phyloP scores from a whole-genome alignment of 1,140 invertebrate genomes.

The Drosophila subpulchrella region DNA sequence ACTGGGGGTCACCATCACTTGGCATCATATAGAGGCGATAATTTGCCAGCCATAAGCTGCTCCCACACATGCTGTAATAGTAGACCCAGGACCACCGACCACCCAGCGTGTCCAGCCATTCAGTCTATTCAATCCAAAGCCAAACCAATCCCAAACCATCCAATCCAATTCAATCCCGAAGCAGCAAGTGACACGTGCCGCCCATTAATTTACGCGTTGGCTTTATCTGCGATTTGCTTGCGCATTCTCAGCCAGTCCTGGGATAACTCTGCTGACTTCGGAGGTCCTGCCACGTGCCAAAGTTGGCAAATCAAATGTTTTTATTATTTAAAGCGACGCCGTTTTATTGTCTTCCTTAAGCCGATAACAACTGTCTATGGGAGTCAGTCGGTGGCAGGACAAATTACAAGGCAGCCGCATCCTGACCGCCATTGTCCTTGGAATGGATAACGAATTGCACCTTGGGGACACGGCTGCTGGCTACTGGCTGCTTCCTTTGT shows the following conservation, averaged over 20 bases:
- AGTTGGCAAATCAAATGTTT: conserved; percentile 80
- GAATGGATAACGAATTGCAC: conserved; percentile 79
- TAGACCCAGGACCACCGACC: conserved; percentile 55
- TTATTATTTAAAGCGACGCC: conserved; percentile 80
- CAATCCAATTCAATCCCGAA: conserved; percentile 22
- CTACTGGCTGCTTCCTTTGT: conserved; percentile 37
- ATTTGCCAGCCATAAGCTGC: conserved; percentile 70
- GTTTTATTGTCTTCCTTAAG: conserved; percentile 71
- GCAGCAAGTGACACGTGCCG: conserved; percentile 65
- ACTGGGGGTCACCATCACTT: conserved; percentile 36
- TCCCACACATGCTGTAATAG: conserved; percentile 41
- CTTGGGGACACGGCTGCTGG: conserved; percentile 56
- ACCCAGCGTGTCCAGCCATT: conserved; percentile 60
- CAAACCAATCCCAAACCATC: conserved; percentile 17
- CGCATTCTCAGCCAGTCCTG: conserved; percentile 45
- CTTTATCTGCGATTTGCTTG: conserved; percentile 76
- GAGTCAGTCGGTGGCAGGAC: conserved; percentile 46
- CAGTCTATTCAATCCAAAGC: conserved; percentile 24
- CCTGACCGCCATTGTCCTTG: conserved; percentile 74
- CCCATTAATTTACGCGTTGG: conserved; percentile 77
- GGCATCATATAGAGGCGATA: conserved; percentile 56
- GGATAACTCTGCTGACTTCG: conserved; percentile 10
- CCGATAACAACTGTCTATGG: conserved; percentile 45
- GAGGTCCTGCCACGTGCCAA: conserved; percentile 69
- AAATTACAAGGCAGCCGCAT: conserved; percentile 77